Percentiles rank a stretch among this genome's conserved stretches.
Conservation (phyloP, 2,888 invertebrate species). For the Nematopogon swammerdamellus region DNA sequence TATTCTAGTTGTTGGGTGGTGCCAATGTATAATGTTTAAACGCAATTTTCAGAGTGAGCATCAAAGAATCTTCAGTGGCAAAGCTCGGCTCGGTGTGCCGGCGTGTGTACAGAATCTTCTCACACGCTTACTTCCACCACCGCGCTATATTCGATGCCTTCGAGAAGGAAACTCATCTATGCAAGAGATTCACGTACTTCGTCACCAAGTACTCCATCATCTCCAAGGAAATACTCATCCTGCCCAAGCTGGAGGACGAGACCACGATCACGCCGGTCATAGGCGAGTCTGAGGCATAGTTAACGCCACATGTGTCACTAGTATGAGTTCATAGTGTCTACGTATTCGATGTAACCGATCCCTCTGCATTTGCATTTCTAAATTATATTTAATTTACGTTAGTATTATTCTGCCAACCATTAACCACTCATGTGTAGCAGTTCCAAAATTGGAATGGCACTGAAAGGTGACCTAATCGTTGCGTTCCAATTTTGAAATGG, state of each 20-base stretch:
- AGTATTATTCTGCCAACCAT: no score
- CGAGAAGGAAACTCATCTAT: constrained; percentile 93
- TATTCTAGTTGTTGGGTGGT: no score
- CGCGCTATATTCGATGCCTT: constrained; percentile 95
- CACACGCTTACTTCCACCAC: constrained; percentile 99
- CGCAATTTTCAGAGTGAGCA: constrained; percentile 92
- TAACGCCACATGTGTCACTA: no score
- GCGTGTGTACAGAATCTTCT: constrained; percentile 98
- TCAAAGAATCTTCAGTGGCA: constrained; percentile 97
- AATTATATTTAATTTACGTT: no score
- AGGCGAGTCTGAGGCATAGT: constrained; percentile 50
- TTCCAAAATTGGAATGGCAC: no score
- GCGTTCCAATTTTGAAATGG: no score
- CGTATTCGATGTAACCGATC: no score
- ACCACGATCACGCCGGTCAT: constrained; percentile 49
- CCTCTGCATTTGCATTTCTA: no score
- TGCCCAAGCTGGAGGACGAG: constrained; percentile 90
- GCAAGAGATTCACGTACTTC: constrained; percentile 94
- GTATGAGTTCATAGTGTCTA: no score
- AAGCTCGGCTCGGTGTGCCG: constrained; percentile 98
- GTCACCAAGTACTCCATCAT: constrained; percentile 98
- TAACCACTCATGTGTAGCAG: no score
- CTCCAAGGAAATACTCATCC: constrained; percentile 97
- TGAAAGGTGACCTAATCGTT: no score
- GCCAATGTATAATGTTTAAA: no score